Evolutionary conservation across 2,797 vertebrate species (phyloP).

Genomic region (Prunella strophiata): DNA sequence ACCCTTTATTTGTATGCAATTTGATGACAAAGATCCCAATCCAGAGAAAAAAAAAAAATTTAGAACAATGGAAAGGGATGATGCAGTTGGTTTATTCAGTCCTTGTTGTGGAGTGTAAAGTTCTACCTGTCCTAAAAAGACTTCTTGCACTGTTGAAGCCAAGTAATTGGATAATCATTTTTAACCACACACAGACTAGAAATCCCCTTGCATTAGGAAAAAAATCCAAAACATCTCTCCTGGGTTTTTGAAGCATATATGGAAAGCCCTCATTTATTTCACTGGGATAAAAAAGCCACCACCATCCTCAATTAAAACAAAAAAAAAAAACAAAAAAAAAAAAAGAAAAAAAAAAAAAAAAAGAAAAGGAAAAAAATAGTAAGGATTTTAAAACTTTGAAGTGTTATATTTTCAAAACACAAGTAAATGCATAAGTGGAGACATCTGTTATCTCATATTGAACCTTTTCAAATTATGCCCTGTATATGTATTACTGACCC

Average conservation of each 20-base stretch:
- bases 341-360: neutral
- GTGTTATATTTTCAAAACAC: neutral
- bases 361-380: neutral
- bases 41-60: neutral
- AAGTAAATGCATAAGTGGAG: neutral
- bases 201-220: neutral
- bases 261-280: neutral
- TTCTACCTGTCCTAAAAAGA: neutral
- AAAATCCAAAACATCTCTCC: neutral
- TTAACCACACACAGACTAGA: neutral
- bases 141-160: neutral
- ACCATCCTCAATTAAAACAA: neutral
- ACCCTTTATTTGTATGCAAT: neutral
- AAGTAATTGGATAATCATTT: neutral
- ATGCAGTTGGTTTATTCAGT: neutral
- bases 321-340: neutral
- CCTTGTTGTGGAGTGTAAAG: neutral
- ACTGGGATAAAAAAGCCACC: neutral
- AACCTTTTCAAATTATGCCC: neutral
- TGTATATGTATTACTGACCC: neutral
- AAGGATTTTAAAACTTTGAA: neutral
- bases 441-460: neutral
- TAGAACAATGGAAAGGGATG: neutral
- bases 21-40: neutral
- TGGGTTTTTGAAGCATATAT: neutral